A percentile compares a stretch with the other conserved stretches of the same genome.
Conservation (phyloP, 2,113 vertebrate species). For the Limnothrissa miodon region DNA sequence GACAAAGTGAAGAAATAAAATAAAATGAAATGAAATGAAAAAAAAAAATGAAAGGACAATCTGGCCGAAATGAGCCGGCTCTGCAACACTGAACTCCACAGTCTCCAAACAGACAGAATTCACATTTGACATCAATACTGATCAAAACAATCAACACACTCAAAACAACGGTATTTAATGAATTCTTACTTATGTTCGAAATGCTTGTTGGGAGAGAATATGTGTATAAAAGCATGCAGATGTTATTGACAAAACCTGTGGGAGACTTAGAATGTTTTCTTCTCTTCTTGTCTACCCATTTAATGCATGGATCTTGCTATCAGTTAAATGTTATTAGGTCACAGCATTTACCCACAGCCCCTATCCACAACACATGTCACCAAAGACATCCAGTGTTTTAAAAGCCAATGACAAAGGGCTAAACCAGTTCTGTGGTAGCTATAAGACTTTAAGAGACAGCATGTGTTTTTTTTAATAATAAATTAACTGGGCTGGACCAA, state of each 20-base stretch:
- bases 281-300: slow-evolving; percentile 20
- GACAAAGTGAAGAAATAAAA: slow-evolving; percentile 69
- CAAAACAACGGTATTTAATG: slow-evolving; percentile 54
- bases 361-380: background rate
- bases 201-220: slow-evolving; percentile 21
- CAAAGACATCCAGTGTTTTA: background rate
- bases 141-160: slow-evolving; percentile 70
- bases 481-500: background rate
- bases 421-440: background rate
- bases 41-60: slow-evolving; percentile 62
- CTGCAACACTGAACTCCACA: slow-evolving; percentile 65
- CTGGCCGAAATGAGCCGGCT: slow-evolving; percentile 62
- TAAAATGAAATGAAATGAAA: slow-evolving; percentile 68
- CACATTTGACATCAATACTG: slow-evolving; percentile 76
- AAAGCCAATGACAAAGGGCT: background rate
- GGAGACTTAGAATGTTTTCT: slow-evolving; percentile 38
- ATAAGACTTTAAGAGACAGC: background rate
- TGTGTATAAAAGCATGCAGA: slow-evolving; percentile 73
- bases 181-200: slow-evolving; percentile 13
- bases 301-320: slow-evolving; percentile 37
- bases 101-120: slow-evolving; percentile 64
- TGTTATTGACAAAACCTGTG: slow-evolving; percentile 61
- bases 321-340: slow-evolving; percentile 26
- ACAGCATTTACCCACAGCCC: background rate
- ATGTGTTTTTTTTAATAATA: background rate